These are phyloP conservation scores for Adelosebastes latens DNA, from an alignment of 2,797 vertebrate genomes.

Conservation along the genomic window DNA sequence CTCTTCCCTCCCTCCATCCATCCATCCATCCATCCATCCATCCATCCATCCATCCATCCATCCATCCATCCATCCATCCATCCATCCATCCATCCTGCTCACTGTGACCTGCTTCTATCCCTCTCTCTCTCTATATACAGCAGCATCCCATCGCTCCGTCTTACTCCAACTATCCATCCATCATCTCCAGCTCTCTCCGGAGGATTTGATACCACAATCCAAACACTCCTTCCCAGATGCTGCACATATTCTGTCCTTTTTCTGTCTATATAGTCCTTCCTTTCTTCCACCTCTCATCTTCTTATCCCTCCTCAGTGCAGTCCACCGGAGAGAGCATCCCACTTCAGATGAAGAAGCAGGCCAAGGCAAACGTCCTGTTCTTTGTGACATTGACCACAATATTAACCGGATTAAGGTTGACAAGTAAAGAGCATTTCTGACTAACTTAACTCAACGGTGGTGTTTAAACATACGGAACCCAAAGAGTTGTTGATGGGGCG, in stretches of 20 bases:
- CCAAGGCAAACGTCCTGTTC: not conserved
- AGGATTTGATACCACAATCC: not conserved
- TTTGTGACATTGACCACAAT: not conserved
- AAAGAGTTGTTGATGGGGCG: not conserved
- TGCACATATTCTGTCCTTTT: not conserved
- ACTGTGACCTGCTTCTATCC: slow-evolving; percentile 32
- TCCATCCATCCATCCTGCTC: slow-evolving; percentile 7
- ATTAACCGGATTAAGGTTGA: not conserved
- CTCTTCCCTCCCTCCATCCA: not conserved
- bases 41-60: too few relatives aligned
- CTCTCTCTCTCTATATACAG: not conserved
- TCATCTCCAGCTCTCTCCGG: not conserved
- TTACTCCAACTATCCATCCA: not conserved
- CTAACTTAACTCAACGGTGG: not conserved
- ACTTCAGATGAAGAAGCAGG: not conserved
- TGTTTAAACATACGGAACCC: not conserved
- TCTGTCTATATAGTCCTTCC: not conserved
- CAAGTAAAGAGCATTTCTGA: not conserved
- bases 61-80: too few relatives aligned
- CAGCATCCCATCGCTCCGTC: not conserved
- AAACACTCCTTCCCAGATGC: not conserved
- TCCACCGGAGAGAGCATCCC: not conserved
- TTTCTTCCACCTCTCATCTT: not conserved
- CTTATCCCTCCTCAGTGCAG: not conserved
- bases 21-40: too few relatives aligned